Evolutionary conservation across 2,888 invertebrate species (phyloP).

Genomic region (Eilema griseolum): DNA sequence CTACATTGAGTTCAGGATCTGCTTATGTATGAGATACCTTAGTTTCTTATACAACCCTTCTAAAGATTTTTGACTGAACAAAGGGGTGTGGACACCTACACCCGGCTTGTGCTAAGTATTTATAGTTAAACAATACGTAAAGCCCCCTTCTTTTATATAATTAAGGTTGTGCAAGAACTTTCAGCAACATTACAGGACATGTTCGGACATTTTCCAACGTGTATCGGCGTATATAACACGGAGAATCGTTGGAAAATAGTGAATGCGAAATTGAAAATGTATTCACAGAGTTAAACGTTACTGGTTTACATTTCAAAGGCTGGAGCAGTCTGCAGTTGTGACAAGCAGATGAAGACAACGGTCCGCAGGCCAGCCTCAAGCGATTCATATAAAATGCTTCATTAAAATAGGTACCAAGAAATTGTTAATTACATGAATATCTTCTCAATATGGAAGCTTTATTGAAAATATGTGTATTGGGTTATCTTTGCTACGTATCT

Average conservation of each 20-base stretch:
- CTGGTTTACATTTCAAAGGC: conserved; percentile 40
- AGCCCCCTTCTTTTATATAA: too few species aligned
- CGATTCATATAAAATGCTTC: not conserved
- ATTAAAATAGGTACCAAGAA: not conserved
- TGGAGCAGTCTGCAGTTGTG: conserved; percentile 17
- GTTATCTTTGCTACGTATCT: too few species aligned
- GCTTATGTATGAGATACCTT: too few species aligned
- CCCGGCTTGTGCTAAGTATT: too few species aligned
- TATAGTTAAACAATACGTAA: too few species aligned
- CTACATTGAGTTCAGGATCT: too few species aligned
- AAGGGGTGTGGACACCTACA: too few species aligned
- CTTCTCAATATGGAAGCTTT: not conserved
- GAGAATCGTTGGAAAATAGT: too few species aligned
- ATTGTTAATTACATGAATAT: not conserved
- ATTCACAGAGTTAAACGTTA: conserved; percentile 7
- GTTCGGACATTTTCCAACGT: not conserved
- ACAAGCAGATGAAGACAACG: conserved; percentile 6
- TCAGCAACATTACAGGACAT: not conserved
- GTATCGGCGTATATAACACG: too few species aligned
- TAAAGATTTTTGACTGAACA: too few species aligned
- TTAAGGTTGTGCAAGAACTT: too few species aligned
- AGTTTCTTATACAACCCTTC: too few species aligned
- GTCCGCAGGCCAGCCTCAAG: not conserved
- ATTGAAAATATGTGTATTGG: not conserved
- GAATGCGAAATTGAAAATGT: not conserved